Percentiles rank a stretch among this genome's conserved stretches.
These are phyloP conservation scores for Gonatopus flavifemur DNA, from an alignment of 1,140 invertebrate genomes.

Conservation along the genomic window DNA sequence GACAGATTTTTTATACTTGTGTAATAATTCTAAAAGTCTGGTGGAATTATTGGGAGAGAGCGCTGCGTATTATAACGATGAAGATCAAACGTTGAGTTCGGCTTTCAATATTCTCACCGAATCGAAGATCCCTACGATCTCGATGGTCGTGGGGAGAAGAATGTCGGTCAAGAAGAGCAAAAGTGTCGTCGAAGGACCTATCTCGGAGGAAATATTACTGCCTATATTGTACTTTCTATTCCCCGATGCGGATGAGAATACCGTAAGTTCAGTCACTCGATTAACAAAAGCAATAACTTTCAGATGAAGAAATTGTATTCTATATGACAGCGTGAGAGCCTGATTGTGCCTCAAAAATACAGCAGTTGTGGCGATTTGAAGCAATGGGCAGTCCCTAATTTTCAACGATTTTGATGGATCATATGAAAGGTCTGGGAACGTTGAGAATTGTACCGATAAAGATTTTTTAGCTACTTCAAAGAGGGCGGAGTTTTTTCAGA, in stretches of 20 bases:
- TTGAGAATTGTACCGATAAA: no score
- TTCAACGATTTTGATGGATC: no score
- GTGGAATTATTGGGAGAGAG: conserved; percentile 64
- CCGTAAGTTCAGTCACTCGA: conserved; percentile 49
- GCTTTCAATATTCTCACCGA: conserved; percentile 61
- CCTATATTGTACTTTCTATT: conserved; percentile 84
- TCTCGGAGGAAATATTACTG: conserved; percentile 74
- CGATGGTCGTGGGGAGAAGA: conserved; percentile 54
- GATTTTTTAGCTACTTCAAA: no score
- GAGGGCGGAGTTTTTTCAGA: no score
- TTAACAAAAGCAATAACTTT: neutral
- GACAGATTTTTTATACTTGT: conserved; percentile 61
- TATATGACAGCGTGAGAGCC: no score
- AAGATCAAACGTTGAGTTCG: conserved; percentile 47
- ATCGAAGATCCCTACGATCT: conserved; percentile 62
- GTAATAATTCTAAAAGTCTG: conserved; percentile 52
- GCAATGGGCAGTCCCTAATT: no score
- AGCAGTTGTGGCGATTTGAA: no score
- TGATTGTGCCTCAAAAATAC: no score
- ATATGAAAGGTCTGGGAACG: no score
- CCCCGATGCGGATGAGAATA: conserved; percentile 78
- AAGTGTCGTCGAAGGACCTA: conserved; percentile 66
- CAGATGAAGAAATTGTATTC: no score
- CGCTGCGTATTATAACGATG: conserved; percentile 39
- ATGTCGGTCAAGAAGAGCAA: conserved; percentile 54